Percentiles rank a stretch among this genome's conserved stretches.
phyloP scores from a whole-genome alignment of 2,113 vertebrate species.

The Etheostoma cragini region DNA sequence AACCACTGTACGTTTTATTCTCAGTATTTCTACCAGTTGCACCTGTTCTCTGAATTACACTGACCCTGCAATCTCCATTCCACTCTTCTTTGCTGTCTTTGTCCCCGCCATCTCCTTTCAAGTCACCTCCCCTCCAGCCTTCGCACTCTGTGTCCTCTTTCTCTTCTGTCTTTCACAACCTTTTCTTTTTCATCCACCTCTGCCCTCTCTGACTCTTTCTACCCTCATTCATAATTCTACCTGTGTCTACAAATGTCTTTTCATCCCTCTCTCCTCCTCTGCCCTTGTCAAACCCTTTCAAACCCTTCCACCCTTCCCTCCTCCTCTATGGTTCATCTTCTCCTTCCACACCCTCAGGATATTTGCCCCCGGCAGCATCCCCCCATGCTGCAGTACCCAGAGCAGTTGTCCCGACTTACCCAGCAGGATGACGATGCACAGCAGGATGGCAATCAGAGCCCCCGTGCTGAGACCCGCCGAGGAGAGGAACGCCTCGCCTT shows the following conservation, averaged over 20 bases:
- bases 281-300: slow-evolving; percentile 63
- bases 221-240: slow-evolving; percentile 63
- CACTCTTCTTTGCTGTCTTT: slow-evolving; percentile 19
- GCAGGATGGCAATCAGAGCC: slow-evolving; percentile 95
- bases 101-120: slow-evolving; percentile 23
- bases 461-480: slow-evolving; percentile 96
- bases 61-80: slow-evolving; percentile 19
- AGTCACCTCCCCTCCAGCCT: slow-evolving; percentile 12
- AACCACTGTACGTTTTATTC: neutral
- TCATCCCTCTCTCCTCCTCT: slow-evolving; percentile 54
- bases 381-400: slow-evolving; percentile 20
- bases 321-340: slow-evolving; percentile 51
- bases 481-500: slow-evolving; percentile 93
- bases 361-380: slow-evolving; percentile 25
- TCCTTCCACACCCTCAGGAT: slow-evolving; percentile 32
- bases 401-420: slow-evolving; percentile 83
- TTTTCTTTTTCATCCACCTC: slow-evolving; percentile 12
- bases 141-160: neutral
- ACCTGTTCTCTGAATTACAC: slow-evolving; percentile 6
- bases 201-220: slow-evolving; percentile 12
- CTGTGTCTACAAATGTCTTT: slow-evolving; percentile 43
- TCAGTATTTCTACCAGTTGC: slow-evolving; percentile 2
- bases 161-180: slow-evolving; percentile 32
- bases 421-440: slow-evolving; percentile 95
- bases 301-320: slow-evolving; percentile 28